These are phyloP conservation scores for Microtus obscurus DNA, from an alignment of 2,797 vertebrate genomes.

Conservation along the genomic window DNA sequence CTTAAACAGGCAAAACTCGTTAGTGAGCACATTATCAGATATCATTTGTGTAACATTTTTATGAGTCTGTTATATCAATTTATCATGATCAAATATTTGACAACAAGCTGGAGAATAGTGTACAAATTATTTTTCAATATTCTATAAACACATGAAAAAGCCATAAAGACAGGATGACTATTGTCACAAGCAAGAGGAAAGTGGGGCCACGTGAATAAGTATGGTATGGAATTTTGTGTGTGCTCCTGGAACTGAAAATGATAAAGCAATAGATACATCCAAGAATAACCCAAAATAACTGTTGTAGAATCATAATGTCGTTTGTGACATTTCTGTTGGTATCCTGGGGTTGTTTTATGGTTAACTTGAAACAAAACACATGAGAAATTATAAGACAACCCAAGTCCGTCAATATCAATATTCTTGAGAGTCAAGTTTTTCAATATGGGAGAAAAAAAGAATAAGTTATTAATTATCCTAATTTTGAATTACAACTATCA, in stretches of 20 bases:
- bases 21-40: neutral
- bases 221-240: neutral
- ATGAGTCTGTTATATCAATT: neutral
- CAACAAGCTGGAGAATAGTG: neutral
- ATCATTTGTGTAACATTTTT: neutral
- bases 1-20: neutral
- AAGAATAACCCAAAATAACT: neutral
- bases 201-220: neutral
- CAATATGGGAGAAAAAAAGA: neutral
- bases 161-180: neutral
- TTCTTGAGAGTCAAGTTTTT: neutral
- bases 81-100: neutral
- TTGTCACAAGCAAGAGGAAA: neutral
- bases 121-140: neutral
- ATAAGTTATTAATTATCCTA: neutral
- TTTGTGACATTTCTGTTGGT: neutral
- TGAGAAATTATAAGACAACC: neutral
- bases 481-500: constrained; percentile 11
- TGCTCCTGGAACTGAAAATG: neutral
- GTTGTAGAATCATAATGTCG: neutral
- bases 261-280: neutral
- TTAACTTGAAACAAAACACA: neutral
- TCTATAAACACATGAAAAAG: neutral
- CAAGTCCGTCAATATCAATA: neutral
- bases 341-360: neutral